These are phyloP conservation scores for Indicator indicator DNA, from an alignment of 2,113 vertebrate genomes.

Conservation along the genomic window DNA sequence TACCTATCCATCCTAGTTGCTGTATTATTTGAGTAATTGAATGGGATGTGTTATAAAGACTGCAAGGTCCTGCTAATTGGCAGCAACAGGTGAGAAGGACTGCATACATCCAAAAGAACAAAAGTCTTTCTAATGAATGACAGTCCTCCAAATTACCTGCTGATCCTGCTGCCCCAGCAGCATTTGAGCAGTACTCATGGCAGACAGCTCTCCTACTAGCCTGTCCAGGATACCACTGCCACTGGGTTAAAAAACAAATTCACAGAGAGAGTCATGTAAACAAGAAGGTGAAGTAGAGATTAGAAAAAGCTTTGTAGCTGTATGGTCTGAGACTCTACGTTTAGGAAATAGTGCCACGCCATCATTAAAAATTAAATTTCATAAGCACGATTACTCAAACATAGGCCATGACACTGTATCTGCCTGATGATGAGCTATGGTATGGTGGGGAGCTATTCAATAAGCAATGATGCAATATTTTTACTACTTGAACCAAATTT, in stretches of 20 bases:
- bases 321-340: slow-evolving; percentile 40
- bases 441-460: slow-evolving; percentile 45
- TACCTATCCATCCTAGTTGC: neutral
- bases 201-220: neutral
- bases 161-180: neutral
- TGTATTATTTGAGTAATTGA: neutral
- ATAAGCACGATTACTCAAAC: slow-evolving; percentile 56
- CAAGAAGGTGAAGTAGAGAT: neutral
- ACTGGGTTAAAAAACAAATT: neutral
- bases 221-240: neutral
- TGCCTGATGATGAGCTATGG: slow-evolving; percentile 12
- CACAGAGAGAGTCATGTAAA: neutral
- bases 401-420: slow-evolving; percentile 19
- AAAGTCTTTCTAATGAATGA: neutral
- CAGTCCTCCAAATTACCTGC: neutral
- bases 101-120: neutral
- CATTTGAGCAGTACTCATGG: neutral
- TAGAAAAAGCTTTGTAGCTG: neutral
- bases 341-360: slow-evolving; percentile 9
- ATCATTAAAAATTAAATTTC: slow-evolving; percentile 72
- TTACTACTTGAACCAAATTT: slow-evolving; percentile 45
- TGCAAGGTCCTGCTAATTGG: neutral
- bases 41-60: neutral
- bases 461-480: slow-evolving; percentile 39
- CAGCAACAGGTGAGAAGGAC: neutral